Evolutionary conservation across 2,113 vertebrate genomes (phyloP).

Genomic region (Python bivittatus): DNA sequence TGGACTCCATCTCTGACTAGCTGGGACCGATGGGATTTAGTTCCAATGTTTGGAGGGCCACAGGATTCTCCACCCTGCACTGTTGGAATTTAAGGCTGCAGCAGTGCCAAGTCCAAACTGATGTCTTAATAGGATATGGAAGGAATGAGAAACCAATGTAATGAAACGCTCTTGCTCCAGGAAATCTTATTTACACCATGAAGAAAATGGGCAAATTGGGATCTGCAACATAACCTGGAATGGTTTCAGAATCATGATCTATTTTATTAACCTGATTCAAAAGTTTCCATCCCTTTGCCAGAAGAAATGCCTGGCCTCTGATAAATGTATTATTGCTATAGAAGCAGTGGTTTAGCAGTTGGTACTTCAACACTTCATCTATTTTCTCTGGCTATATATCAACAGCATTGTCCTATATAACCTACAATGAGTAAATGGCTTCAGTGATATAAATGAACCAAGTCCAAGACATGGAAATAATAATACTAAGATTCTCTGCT

Average conservation of each 20-base stretch:
- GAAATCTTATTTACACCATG: not conserved
- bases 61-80: not conserved
- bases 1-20: not conserved
- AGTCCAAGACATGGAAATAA: conserved; percentile 39
- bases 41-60: not conserved
- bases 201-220: not conserved
- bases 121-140: not conserved
- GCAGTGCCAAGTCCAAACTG: not conserved
- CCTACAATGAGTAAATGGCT: not conserved
- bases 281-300: not conserved
- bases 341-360: not conserved
- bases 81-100: not conserved
- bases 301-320: not conserved
- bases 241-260: not conserved
- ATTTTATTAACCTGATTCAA: conserved; percentile 10
- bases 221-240: not conserved
- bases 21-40: not conserved
- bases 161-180: not conserved
- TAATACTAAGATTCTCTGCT: conserved; percentile 41
- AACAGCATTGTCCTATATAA: conserved; percentile 26
- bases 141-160: not conserved
- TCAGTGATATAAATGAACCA: conserved; percentile 34
- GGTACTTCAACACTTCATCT: not conserved
- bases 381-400: accelerated
- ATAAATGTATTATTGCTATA: accelerated